These are phyloP conservation scores for Ferdinandea cuprea DNA, from an alignment of 2,888 invertebrate genomes.

Conservation along the genomic window DNA sequence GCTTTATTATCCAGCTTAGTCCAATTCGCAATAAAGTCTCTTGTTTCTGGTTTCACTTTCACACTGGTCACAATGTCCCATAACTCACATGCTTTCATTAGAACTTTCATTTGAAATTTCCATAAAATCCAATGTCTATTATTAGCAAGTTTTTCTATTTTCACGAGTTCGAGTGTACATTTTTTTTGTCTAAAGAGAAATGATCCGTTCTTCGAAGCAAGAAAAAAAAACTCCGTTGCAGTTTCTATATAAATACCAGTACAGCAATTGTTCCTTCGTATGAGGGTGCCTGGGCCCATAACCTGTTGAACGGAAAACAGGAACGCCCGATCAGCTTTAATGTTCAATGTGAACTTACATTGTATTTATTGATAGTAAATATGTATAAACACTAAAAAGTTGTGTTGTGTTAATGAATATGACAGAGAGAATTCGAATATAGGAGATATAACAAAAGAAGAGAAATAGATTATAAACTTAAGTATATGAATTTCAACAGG, in stretches of 20 bases:
- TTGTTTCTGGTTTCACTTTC: background rate
- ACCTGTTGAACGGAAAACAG: background rate
- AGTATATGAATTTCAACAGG: no score
- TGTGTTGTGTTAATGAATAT: background rate
- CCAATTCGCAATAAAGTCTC: background rate
- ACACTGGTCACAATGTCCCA: background rate
- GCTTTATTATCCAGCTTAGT: constrained; percentile 9
- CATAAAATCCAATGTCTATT: background rate
- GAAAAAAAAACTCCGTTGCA: no score
- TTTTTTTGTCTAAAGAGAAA: background rate
- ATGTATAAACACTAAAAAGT: background rate
- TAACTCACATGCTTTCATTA: background rate
- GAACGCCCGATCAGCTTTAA: background rate
- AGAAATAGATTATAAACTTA: background rate
- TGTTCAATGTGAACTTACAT: background rate
- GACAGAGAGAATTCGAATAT: no score
- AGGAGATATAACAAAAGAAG: background rate
- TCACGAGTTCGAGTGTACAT: constrained; percentile 8
- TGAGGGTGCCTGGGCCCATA: background rate
- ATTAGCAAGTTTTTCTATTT: constrained; percentile 15
- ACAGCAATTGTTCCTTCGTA: background rate
- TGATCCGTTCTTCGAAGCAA: no score
- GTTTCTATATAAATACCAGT: background rate
- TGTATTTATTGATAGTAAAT: background rate
- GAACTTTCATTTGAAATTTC: constrained; percentile 29